Evolutionary conservation across 2,113 vertebrate genomes (phyloP), one percentile per base, ranked within the genome.

Genomic region (Psophia crepitans): DNA sequence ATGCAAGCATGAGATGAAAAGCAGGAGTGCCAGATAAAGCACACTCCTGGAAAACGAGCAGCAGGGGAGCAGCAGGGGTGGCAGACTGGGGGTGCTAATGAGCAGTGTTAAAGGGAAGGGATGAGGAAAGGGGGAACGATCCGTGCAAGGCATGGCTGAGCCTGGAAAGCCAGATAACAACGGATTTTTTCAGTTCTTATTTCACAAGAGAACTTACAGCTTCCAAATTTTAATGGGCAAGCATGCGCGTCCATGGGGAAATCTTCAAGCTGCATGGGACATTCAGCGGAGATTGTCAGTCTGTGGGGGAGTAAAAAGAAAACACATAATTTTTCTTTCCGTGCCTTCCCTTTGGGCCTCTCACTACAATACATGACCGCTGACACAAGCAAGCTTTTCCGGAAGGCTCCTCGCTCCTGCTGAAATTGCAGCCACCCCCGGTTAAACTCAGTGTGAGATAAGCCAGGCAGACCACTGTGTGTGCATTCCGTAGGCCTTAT

Each of bases 231-330:
- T 91, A 99, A 98, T 12, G 99, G 99, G 86, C 99, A 99, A 69
- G 99, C 99, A 20, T 99, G 99, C 64, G 99, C 99, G 32, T 99
- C 99, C 99, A 99, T 99, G 1, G 99, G 99, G 93, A 99, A 99
- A 85, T 99, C 99, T 97, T 99, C 99, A 57, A 99, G 98, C 74
- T 99, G 99, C 99, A 99, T 99, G 51, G 99, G 99, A 75, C 99
- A 99, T 90, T 99, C 99, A 8, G 99, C 99, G 84, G 99, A 99
- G 96, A 99, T 99, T 12, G 99, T 99, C 97, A 99, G 78, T 95
- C 99, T 99, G 98, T 35, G 15, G 94, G 20, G 91, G 75, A 95
- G 11, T 84, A 86, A 73, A 96, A 87, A 95, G 9, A 80, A 75
- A 83, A 91, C n/a, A 37, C 12, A 30, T 76, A 1, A 49, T 60